Evolutionary conservation across 2,797 vertebrate genomes (phyloP), one percentile per base, ranked within the genome.

Genomic region (Oophaga sylvatica): DNA sequence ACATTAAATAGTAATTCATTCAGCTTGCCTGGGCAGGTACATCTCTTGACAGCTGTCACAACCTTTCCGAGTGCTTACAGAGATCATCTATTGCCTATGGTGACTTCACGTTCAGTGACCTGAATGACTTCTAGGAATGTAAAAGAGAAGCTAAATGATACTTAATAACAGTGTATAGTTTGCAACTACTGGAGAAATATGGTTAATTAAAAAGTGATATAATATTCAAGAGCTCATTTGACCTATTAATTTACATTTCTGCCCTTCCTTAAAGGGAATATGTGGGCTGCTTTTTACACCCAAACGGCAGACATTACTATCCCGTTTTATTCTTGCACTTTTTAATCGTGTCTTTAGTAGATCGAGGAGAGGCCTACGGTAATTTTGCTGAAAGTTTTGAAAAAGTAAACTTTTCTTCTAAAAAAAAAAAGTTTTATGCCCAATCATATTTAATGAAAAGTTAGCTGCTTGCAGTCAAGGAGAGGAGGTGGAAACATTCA

Each of bases 31-130:
- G 35, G 35, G 68, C 81, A 22, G 68, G 17, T 57, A 59, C 68
- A 83, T 41, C 81, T 84, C 56, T 35, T 62, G 70, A 84, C 65
- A 83, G 67, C 81, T 83, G 81, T 83, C 48, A 83, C 29, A 83
- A 73, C 53, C 26, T 83, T 31, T 67, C 67, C 81, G 17, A 62
- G 35, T 84, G 56, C 57, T 84, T 10, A 48, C 20, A 84, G 56
- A 26, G 26, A 75, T 84, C 41, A 83, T 56, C 26, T 83, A 83
- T 59, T 45, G 81, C 67, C 48, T 41, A 62, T 84, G 82, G 56
- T 41, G 56, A 73, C 29, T 35, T 57, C 68, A 73, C 67, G 60
- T n/a, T 41, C n/a, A 62, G 19, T 75, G 70, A 62, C 82, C 82
- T 75, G 70, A 73, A 56, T 77, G 26, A 56, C n/a, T 20, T 85